A percentile compares a stretch with the other conserved stretches of the same genome.
These are phyloP conservation scores for Tringa solitaria DNA, from an alignment of 2,113 vertebrate genomes.

Conservation along the genomic window DNA sequence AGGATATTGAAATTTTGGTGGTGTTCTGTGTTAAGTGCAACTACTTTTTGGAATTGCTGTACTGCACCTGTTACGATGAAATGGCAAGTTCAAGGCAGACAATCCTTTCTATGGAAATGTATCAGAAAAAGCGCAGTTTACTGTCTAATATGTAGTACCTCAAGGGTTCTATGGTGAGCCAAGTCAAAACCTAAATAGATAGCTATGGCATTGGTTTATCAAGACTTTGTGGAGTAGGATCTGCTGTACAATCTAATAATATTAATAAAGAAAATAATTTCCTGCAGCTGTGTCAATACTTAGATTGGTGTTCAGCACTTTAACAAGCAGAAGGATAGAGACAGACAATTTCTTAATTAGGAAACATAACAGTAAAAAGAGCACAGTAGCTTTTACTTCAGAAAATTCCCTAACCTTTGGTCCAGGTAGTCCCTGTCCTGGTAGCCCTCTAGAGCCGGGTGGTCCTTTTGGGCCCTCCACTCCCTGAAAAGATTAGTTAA, in stretches of 20 bases:
- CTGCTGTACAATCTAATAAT: neutral
- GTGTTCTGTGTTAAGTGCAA: neutral
- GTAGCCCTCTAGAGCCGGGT: constrained; percentile 77
- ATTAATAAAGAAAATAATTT: neutral
- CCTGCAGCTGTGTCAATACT: neutral
- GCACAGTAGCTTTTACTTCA: neutral
- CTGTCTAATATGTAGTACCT: neutral
- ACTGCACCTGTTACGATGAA: neutral
- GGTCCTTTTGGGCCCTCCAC: constrained; percentile 83
- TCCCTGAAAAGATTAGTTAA: constrained; percentile 71
- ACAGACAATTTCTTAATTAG: neutral
- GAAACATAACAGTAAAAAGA: neutral
- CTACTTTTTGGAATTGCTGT: neutral
- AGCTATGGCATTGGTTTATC: neutral
- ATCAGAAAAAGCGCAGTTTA: neutral
- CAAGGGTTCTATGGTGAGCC: neutral
- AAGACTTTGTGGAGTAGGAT: neutral
- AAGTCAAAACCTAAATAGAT: neutral
- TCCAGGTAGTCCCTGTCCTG: constrained; percentile 84
- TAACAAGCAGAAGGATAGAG: neutral
- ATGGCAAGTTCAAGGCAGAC: neutral
- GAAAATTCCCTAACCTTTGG: constrained; percentile 78
- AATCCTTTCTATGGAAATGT: neutral
- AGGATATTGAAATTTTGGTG: neutral
- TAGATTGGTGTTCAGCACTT: neutral